These are phyloP conservation scores for Nestor notabilis DNA, from an alignment of 2,113 vertebrate genomes.

Conservation along the genomic window DNA sequence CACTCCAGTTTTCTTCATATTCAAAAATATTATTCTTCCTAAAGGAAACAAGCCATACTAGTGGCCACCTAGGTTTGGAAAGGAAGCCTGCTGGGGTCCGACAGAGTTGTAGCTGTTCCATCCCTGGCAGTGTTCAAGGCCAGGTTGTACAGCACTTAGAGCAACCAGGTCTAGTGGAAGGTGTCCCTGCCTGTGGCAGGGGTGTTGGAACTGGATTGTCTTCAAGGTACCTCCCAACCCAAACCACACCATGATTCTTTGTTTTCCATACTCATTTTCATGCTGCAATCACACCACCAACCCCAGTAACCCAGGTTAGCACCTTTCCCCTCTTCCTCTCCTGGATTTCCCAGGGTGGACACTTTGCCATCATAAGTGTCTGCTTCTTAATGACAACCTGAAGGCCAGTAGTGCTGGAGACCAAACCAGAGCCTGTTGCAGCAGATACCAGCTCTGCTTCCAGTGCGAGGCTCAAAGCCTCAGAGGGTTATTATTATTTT, in stretches of 20 bases:
- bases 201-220: background rate
- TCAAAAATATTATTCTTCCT: slow-evolving; percentile 67
- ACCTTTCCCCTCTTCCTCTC: background rate
- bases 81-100: rapidly evolving
- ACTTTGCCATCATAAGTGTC: background rate
- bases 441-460: background rate
- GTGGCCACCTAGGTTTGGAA: background rate
- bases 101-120: background rate
- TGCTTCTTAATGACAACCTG: background rate
- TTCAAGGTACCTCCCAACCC: background rate
- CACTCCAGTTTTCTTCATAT: slow-evolving; percentile 59
- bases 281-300: rapidly evolving
- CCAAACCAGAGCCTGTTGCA: rapidly evolving
- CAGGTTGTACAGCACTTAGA: background rate
- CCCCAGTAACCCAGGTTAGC: background rate
- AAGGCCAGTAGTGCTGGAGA: background rate
- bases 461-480: background rate
- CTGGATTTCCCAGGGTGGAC: background rate
- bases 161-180: rapidly evolving
- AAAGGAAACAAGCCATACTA: background rate
- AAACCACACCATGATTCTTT: background rate
- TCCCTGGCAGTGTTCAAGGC: background rate
- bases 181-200: too few relatives aligned
- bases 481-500: background rate
- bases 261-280: rapidly evolving